Evolutionary conservation across 2,797 vertebrate species (phyloP).

Genomic region (Phoebastria nigripes): DNA sequence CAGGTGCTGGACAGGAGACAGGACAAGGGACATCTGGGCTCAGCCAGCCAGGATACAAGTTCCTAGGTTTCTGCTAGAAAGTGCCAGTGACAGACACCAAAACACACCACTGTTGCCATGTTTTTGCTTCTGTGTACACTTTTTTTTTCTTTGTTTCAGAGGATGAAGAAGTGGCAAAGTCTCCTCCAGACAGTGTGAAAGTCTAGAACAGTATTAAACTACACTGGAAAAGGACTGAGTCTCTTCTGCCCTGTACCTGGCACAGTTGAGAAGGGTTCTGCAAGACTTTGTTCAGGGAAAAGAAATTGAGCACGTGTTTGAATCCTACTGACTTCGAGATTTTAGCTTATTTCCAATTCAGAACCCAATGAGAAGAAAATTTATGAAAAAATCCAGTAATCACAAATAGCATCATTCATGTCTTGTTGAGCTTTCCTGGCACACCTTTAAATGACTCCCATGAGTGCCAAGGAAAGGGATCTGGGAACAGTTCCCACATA

Average conservation of each 20-base stretch:
- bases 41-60: background rate
- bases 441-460: constrained; percentile 1
- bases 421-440: constrained; percentile 11
- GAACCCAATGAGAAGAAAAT: background rate
- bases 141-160: background rate
- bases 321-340: background rate
- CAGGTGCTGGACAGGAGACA: background rate
- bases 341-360: background rate
- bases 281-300: background rate
- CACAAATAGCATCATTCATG: background rate
- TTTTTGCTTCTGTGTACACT: fast-evolving
- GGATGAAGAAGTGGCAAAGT: background rate
- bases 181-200: background rate
- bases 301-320: background rate
- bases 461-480: background rate
- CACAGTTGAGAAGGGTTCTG: background rate
- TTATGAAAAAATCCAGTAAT: background rate
- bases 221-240: background rate
- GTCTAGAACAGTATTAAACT: background rate
- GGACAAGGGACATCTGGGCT: background rate
- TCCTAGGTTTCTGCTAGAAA: background rate
- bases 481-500: constrained; percentile 13
- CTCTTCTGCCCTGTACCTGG: background rate
- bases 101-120: fast-evolving
- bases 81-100: background rate